Base-by-base conservation (phyloP, 2,797 vertebrate species). In the Cyprinodon diabolis region DNA sequence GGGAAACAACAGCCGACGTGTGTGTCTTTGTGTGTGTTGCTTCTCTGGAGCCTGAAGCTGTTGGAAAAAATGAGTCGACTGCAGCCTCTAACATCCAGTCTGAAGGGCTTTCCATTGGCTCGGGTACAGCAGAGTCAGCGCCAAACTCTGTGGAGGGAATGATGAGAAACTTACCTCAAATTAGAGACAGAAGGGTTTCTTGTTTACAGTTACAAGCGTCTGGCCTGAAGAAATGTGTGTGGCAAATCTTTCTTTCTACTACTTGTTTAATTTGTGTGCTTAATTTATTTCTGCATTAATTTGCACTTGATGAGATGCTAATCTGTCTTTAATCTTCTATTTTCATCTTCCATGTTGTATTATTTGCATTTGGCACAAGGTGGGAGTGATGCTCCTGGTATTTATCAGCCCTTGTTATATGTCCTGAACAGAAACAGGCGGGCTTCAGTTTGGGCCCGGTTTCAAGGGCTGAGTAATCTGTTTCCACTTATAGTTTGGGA, bases 41-140 rank as follows among this genome's bases (percentile, higher is more conserved):
- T 87, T 69, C 73, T 77, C 75, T 71, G 77, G 43, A 71, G 80
- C 82, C 84, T 88, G 81, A 79, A 84, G 88, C 80, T 30, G 68
- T 86, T 69, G 93, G 93, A 93, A 94, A 93, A 89, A 91, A 35
- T 92, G 92, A 94, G 79, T 92, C 86, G 74, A 7, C 78, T 80
- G 57, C 75, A 88, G 81, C 56, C 79, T 81, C 52, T 87, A 74
- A 77, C 77, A 79, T 74, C 71, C 76, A 73, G 69, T 80, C 78
- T 85, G 87, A 78, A 77, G 71, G 71, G 65, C 72, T 68, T 19
- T 82, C 84, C 65, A 85, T 84, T 89, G 85, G 82, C 80, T 67
- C n/a, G 21, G 37, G 23, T 68, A 37, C 81, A 84, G 74, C 82
- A 79, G 68, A 80, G 68, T 6, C 47, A 49, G 79, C 81, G 71